Evolutionary conservation across 2,797 vertebrate species (phyloP).

Genomic region (Acanthiza pusilla): DNA sequence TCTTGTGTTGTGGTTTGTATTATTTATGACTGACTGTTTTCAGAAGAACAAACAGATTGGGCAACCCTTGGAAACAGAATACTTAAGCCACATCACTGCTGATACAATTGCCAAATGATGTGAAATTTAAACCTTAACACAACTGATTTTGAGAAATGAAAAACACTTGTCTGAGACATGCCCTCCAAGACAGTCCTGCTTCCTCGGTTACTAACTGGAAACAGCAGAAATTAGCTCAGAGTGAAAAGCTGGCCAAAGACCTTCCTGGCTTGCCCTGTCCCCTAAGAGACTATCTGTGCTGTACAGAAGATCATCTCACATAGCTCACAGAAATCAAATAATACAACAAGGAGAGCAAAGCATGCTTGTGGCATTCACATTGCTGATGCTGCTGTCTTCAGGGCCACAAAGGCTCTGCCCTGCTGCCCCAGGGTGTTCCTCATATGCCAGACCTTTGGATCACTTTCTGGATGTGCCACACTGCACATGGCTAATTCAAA

Average conservation of each 20-base stretch:
- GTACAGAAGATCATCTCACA: neutral
- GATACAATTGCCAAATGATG: neutral
- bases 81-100: neutral
- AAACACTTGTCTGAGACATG: neutral
- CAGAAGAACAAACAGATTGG: neutral
- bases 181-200: neutral
- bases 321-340: neutral
- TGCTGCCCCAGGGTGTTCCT: neutral
- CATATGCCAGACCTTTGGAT: neutral
- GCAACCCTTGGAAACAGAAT: neutral
- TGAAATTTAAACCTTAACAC: neutral
- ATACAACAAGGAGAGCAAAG: neutral
- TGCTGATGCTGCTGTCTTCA: neutral
- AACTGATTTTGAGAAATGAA: slow-evolving; percentile 16
- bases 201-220: neutral
- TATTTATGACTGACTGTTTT: neutral
- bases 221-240: neutral
- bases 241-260: neutral
- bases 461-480: neutral
- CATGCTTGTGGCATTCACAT: neutral
- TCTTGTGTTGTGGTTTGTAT: neutral
- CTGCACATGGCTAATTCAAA: neutral
- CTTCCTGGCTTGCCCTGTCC: neutral
- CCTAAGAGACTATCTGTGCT: neutral
- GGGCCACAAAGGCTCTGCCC: neutral